Conservation (phyloP, 2,113 vertebrate genomes). For the Helogale parvula region DNA sequence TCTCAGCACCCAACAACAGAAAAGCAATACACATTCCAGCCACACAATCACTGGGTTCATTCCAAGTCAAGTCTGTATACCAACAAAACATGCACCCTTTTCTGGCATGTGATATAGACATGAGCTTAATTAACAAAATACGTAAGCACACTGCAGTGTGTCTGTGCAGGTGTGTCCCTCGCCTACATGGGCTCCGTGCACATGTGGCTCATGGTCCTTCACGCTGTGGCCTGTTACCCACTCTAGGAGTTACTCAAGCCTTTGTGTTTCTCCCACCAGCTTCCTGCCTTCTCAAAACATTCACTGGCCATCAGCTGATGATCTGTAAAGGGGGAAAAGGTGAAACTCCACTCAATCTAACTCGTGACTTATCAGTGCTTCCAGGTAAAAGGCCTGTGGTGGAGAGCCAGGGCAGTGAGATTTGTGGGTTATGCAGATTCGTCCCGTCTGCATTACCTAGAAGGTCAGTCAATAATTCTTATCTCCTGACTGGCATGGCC, state of each 20-base stretch:
- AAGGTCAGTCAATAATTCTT: rapidly evolving
- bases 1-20: slow-evolving; percentile 47
- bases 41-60: not conserved
- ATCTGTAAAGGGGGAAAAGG: not conserved
- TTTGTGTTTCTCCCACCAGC: not conserved
- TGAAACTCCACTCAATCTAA: not conserved
- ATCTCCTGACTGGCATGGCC: rapidly evolving
- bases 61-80: not conserved
- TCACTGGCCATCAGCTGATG: not conserved
- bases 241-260: not conserved
- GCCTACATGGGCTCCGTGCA: rapidly evolving
- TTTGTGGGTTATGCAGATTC: rapidly evolving
- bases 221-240: not conserved
- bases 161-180: rapidly evolving
- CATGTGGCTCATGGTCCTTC: not conserved
- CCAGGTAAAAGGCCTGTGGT: not conserved
- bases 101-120: no score
- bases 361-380: rapidly evolving
- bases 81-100: not conserved
- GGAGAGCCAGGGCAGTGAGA: not conserved
- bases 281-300: not conserved
- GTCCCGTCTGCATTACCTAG: rapidly evolving
- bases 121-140: not conserved
- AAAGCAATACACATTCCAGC: not conserved
- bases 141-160: rapidly evolving